These are phyloP conservation scores for Halictus rubicundus DNA, from an alignment of 1,140 invertebrate genomes.

Conservation along the genomic window DNA sequence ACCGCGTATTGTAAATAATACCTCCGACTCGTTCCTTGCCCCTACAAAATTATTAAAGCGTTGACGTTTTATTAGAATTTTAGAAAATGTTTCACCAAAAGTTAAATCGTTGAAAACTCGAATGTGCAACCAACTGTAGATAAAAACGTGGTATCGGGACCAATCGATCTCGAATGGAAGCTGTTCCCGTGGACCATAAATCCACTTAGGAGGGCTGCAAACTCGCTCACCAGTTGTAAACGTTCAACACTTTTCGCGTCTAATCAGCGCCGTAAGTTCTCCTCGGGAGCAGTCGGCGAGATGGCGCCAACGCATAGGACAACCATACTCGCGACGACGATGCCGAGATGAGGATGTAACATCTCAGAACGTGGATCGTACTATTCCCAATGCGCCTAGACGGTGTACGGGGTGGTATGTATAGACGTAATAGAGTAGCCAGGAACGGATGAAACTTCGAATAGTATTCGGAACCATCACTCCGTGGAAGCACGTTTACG, in stretches of 20 bases:
- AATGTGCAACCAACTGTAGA: too few species aligned
- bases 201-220: not conserved
- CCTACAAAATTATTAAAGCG: too few species aligned
- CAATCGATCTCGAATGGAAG: too few species aligned
- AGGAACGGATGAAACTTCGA: constrained; percentile 44
- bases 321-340: not conserved
- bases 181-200: too few species aligned
- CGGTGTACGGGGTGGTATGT: constrained; percentile 12
- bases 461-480: constrained; percentile 51
- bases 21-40: too few species aligned
- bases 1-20: too few species aligned
- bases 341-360: constrained; percentile 39
- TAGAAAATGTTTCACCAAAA: too few species aligned
- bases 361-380: constrained; percentile 39
- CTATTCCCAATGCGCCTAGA: constrained; percentile 44
- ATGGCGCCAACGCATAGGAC: constrained; percentile 27
- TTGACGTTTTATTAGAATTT: too few species aligned
- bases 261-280: constrained; percentile 37
- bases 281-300: constrained; percentile 20
- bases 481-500: constrained; percentile 30
- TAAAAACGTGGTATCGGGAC: too few species aligned
- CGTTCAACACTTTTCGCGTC: not conserved
- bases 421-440: constrained; percentile 53
- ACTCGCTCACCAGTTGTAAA: not conserved
- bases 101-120: too few species aligned